Base-by-base conservation (phyloP, 1,140 invertebrate genomes). In the Drosophila ambigua region DNA sequence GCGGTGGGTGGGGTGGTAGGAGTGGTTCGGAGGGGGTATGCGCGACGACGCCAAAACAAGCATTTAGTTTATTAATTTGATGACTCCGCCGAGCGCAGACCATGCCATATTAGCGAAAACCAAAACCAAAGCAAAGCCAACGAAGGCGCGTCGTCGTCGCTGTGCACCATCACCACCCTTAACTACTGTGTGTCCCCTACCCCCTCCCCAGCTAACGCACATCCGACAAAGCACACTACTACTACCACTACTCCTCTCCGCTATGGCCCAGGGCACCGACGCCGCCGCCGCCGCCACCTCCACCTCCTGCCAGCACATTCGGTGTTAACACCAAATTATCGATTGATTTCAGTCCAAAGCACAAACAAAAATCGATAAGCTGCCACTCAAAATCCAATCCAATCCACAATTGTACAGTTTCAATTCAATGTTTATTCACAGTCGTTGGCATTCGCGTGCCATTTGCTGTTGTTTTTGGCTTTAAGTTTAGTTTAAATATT, bases 281-380 rank as follows among this genome's bases (percentile, higher is more conserved):
- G 26, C 11, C 31, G 46, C 61, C 49, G 35, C 61, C 49, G 35
- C 15, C 20, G n/a, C 65, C 28, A 28, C 44, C 65, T 61, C 45
- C 59, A 48, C 39, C 71, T 55, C 77, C 73, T 63, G 65, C 60
- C 68, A 49, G 64, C 60, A 52, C 65, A 51, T 77, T 72, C 68
- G 82, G 84, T 87, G 79, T 90, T 90, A 90, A 90, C 88, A 90
- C 88, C 88, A 85, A 82, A 90, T 90, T 90, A 90, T 90, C 83
- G 88, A 90, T 90, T 90, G 88, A 90, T 90, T 89, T 84, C 59
- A 73, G 66, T 61, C 67, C 72, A 63, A 77, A 61, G 77, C 75
- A 76, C 71, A 65, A 75, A 76, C 59, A 79, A 87, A 90, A 90
- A 87, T 90, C 87, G 49, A 88, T 88, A 88, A 72, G 57, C 78